Evolutionary conservation across 2,113 vertebrate genomes (phyloP).

Genomic region (Melanerpes aurifrons): DNA sequence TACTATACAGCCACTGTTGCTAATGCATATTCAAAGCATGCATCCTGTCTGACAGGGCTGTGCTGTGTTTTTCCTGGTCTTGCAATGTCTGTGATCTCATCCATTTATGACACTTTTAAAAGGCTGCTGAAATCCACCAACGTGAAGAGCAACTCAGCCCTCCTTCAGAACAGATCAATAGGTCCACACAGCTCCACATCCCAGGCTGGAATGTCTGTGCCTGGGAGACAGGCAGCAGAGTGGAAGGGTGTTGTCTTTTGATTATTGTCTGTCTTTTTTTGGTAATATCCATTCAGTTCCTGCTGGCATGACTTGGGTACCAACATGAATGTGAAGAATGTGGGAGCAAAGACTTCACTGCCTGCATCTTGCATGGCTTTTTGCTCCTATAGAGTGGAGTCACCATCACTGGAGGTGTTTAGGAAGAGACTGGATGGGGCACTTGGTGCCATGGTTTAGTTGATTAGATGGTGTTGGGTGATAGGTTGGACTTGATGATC

Average conservation of each 20-base stretch:
- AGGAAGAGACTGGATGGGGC: too few relatives aligned
- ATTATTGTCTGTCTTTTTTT: neutral
- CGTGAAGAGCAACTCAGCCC: conserved; percentile 2
- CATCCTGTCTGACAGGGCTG: neutral
- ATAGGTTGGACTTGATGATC: too few relatives aligned
- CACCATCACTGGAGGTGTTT: too few relatives aligned
- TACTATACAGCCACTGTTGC: neutral
- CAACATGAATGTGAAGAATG: rapidly evolving
- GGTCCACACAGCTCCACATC: neutral
- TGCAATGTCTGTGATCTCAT: conserved; percentile 17
- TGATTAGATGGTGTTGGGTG: too few relatives aligned
- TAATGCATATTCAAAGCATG: conserved; percentile 25
- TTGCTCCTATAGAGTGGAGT: neutral
- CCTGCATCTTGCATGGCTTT: neutral
- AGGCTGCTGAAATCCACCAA: neutral
- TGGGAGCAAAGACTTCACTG: neutral
- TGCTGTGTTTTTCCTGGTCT: neutral
- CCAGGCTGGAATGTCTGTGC: neutral
- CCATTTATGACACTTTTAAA: neutral
- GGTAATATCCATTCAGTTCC: neutral
- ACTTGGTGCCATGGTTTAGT: too few relatives aligned
- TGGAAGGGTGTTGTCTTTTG: neutral
- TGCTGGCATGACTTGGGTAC: neutral
- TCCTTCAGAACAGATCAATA: neutral
- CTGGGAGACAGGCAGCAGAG: neutral